These are phyloP conservation scores for Chelon labrosus DNA, from an alignment of 2,797 vertebrate genomes.

Conservation along the genomic window DNA sequence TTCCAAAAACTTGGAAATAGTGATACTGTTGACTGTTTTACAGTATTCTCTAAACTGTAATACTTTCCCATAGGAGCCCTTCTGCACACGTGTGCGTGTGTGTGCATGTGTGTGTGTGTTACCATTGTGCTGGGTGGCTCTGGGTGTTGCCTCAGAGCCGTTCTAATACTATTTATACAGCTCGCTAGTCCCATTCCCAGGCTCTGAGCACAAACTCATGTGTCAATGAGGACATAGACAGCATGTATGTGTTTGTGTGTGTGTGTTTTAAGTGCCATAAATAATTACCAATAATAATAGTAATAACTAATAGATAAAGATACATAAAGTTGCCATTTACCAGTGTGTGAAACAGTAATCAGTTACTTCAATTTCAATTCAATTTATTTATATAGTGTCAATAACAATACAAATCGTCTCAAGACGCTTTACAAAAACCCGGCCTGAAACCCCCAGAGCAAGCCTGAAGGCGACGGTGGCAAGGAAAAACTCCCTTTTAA, in stretches of 20 bases:
- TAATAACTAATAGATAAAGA: too few relatives aligned
- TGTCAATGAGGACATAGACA: constrained; percentile 7
- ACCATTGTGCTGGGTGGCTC: constrained; percentile 65
- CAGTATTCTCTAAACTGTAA: constrained; percentile 51
- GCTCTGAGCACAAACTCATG: constrained; percentile 19
- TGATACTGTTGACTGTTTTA: constrained; percentile 68
- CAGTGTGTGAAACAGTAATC: too few relatives aligned
- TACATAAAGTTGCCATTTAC: too few relatives aligned
- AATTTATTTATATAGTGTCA: too few relatives aligned
- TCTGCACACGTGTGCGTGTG: constrained; percentile 14
- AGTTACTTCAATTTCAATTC: too few relatives aligned
- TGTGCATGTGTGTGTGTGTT: constrained; percentile 43
- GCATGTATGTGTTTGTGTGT: neutral
- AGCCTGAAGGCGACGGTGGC: too few relatives aligned
- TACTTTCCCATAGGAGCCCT: constrained; percentile 60
- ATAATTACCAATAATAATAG: neutral
- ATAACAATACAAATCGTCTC: too few relatives aligned
- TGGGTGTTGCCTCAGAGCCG: constrained; percentile 64
- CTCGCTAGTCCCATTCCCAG: constrained; percentile 63
- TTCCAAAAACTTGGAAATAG: constrained; percentile 27
- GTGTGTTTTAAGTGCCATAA: neutral
- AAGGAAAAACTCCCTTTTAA: too few relatives aligned
- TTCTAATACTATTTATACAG: constrained; percentile 65
- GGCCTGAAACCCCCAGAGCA: too few relatives aligned
- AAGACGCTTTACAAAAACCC: too few relatives aligned